Base-by-base conservation (phyloP, 2,888 invertebrate genomes). In the Anticlea derivata region DNA sequence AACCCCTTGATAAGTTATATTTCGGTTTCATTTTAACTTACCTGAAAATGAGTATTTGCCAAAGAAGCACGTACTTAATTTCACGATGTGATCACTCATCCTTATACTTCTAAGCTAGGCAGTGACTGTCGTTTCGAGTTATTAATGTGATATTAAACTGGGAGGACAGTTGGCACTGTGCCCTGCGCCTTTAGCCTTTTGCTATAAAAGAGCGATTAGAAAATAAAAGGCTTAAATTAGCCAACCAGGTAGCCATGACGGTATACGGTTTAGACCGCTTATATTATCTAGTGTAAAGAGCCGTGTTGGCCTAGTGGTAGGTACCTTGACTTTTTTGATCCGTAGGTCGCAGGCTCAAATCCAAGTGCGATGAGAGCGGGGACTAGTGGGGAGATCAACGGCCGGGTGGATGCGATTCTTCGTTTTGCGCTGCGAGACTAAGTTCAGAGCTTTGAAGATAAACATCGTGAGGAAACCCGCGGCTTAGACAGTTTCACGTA, bases 101-200 rank as follows among this genome's bases (percentile, higher is more conserved):
- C 20, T 41, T 35, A 31, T 46, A 47, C 47, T 52, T 47, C 43
- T 46, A 44, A 48, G 48, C 52, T 52, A 43, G 48, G 47, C 39
- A 48, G 52, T 41, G 46, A 48, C 43, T 48, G 40, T 46, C 50
- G 31, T 38, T 46, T 43, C 26, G 30, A 49, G 54, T 58, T 60
- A 68, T 68, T 65, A 66, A 68, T 66, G 60, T 57, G 47, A 52
- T 55, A 64, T 66, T 68, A 63, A 57, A 57, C 55, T 52, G 46
- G 39, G 47, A 54, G 52, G 52, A 31, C 50, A 44, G 55, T 59
- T 70, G 67, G 67, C 65, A 50, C 40, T 17, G 30, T 51, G 65
- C 68, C 64, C 50, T n/a, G n/a, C 29, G 50, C 50, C 58, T 56
- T 59, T 53, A 54, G 56, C 58, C 58, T 62, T 63, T 49, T 52